phyloP scores from a whole-genome alignment of 1,140 invertebrate genomes.

The Bombus cullumanus region DNA sequence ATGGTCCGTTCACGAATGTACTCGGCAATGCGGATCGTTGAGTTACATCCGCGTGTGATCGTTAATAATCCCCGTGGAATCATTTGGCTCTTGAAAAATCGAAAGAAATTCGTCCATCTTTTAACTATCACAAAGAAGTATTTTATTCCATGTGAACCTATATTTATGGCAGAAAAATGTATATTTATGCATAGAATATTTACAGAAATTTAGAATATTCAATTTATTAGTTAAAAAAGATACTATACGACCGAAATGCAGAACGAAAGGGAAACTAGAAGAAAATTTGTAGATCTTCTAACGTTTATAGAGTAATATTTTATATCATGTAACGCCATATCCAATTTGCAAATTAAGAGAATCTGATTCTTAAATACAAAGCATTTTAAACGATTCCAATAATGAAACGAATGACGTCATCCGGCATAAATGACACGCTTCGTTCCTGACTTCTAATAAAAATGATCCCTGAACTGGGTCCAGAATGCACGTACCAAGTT shows the following conservation, averaged over 20 bases:
- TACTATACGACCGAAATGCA: too few species aligned
- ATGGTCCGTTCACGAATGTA: neutral
- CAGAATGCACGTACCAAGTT: neutral
- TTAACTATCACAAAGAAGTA: neutral
- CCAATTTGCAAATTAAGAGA: neutral
- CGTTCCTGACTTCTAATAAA: neutral
- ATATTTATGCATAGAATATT: too few species aligned
- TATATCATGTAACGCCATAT: neutral
- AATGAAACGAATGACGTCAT: neutral
- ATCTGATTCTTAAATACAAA: neutral
- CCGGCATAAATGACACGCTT: neutral
- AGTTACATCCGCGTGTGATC: neutral
- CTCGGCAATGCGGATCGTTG: neutral
- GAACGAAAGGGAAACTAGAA: too few species aligned
- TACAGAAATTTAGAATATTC: too few species aligned
- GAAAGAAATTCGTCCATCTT: neutral
- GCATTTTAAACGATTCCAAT: neutral
- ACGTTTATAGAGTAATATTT: neutral
- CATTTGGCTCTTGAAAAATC: neutral
- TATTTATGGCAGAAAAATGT: too few species aligned
- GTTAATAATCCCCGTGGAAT: neutral
- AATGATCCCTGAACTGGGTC: conserved; percentile 14
- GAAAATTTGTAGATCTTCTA: too few species aligned
- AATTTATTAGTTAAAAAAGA: too few species aligned
- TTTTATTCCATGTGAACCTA: neutral